Percentiles rank a stretch among this genome's conserved stretches.
Conservation (phyloP, 2,113 vertebrate species). For the Cottus gobio region DNA sequence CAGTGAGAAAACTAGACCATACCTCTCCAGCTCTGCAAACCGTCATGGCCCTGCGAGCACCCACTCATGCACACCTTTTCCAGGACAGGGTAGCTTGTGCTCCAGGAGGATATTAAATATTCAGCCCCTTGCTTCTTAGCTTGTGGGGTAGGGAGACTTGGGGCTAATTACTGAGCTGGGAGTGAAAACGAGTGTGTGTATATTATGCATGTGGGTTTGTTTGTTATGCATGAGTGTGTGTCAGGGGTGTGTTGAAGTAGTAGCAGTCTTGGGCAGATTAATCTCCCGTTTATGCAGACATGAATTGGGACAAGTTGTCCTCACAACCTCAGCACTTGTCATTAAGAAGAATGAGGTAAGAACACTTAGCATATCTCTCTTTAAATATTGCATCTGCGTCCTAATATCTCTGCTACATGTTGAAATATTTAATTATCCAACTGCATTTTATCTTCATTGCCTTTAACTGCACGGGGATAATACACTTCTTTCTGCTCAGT, state of each 20-base stretch:
- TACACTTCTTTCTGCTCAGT: not conserved
- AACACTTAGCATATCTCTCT: constrained; percentile 22
- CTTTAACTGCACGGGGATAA: not conserved
- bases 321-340: constrained; percentile 41
- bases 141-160: constrained; percentile 32
- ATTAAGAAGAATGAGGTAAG: constrained; percentile 62
- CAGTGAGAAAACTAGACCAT: constrained; percentile 61
- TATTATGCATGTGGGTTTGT: constrained; percentile 16
- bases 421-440: constrained; percentile 9
- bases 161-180: constrained; percentile 65
- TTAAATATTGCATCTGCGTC: constrained; percentile 20
- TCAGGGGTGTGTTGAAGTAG: constrained; percentile 12
- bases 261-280: constrained; percentile 27
- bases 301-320: constrained; percentile 17
- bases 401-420: not conserved
- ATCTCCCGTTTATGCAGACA: constrained; percentile 42
- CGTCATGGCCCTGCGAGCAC: constrained; percentile 34
- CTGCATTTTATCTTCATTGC: not conserved
- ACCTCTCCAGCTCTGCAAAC: constrained; percentile 37
- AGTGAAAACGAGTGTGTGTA: not conserved
- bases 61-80: constrained; percentile 51
- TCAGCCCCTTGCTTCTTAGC: constrained; percentile 54
- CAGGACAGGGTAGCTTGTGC: constrained; percentile 58
- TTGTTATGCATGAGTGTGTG: not conserved
- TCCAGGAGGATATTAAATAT: constrained; percentile 77